These are phyloP conservation scores for Metacarcinus magister DNA, from an alignment of 2,888 invertebrate genomes.

Conservation along the genomic window DNA sequence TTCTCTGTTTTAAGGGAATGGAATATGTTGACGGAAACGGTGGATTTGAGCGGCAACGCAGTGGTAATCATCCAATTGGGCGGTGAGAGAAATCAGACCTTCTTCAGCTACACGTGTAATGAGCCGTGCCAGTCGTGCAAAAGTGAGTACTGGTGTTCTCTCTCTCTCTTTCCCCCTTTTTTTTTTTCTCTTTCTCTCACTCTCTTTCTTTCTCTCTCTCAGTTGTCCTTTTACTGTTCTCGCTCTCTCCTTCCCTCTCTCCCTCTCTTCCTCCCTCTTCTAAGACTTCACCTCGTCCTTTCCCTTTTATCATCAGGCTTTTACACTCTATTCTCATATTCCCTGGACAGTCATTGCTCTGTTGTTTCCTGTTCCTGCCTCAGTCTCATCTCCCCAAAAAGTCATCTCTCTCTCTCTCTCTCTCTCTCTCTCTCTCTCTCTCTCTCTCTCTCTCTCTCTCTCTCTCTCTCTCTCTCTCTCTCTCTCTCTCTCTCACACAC, in stretches of 20 bases:
- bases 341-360: neutral
- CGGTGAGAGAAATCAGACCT: slow-evolving; percentile 56
- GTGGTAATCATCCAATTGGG: slow-evolving; percentile 64
- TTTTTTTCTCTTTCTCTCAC: too few relatives aligned
- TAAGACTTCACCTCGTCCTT: too few relatives aligned
- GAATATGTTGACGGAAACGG: slow-evolving; percentile 60
- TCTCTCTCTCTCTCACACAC: too few relatives aligned
- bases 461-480: neutral
- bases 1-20: slow-evolving; percentile 55
- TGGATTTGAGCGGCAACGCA: slow-evolving; percentile 69
- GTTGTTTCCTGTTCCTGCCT: too few relatives aligned
- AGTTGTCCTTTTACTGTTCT: neutral
- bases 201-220: too few relatives aligned
- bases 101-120: slow-evolving; percentile 67
- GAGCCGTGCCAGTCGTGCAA: slow-evolving; percentile 66
- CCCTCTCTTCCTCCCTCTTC: too few relatives aligned
- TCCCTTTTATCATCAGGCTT: neutral
- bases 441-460: neutral
- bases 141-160: slow-evolving; percentile 55
- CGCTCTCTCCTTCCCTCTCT: too few relatives aligned
- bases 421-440: too few relatives aligned
- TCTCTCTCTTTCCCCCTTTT: neutral
- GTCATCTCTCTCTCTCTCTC: neutral
- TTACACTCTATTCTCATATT: neutral
- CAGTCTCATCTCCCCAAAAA: too few relatives aligned